Percentiles rank a stretch among this genome's conserved stretches.
These are phyloP conservation scores for Ips nitidus DNA, from an alignment of 1,140 invertebrate species.

Conservation along the genomic window DNA sequence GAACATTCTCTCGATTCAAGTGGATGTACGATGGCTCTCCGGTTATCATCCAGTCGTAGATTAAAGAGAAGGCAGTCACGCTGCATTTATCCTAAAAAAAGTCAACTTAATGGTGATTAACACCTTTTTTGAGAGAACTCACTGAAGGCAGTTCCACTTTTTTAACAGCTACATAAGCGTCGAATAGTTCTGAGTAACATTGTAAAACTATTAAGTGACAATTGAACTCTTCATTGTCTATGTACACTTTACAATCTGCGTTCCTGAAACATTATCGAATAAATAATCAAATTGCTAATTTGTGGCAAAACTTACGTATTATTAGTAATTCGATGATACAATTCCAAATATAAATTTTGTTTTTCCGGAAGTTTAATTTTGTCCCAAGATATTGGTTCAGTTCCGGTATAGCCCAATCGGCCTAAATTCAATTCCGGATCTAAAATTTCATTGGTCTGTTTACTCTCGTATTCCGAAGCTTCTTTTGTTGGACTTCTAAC, in stretches of 20 bases:
- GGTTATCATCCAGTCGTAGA: conserved; percentile 76
- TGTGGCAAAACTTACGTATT: conserved; percentile 52
- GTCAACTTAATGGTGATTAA: conserved; percentile 6
- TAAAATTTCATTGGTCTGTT: conserved; percentile 48
- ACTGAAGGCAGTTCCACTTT: conserved; percentile 58
- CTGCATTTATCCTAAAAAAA: conserved; percentile 48
- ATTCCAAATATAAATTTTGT: conserved; percentile 59
- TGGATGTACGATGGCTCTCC: conserved; percentile 60
- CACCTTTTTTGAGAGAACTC: conserved; percentile 31
- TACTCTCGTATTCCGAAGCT: conserved; percentile 49
- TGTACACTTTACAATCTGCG: conserved; percentile 59
- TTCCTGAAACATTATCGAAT: conserved; percentile 52
- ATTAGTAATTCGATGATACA: conserved; percentile 58
- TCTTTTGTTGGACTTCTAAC: conserved; percentile 42
- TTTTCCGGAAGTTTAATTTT: conserved; percentile 58
- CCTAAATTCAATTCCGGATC: conserved; percentile 49
- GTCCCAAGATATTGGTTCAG: conserved; percentile 57
- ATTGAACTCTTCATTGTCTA: conserved; percentile 60
- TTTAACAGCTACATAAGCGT: conserved; percentile 54
- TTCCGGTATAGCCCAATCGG: conserved; percentile 54
- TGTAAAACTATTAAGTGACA: conserved; percentile 63
- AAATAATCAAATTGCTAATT: neutral
- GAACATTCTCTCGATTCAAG: conserved; percentile 64
- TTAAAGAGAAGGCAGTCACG: conserved; percentile 61
- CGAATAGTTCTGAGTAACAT: conserved; percentile 61